phyloP scores from a whole-genome alignment of 2,113 vertebrate species.

The Pseudonaja textilis region DNA sequence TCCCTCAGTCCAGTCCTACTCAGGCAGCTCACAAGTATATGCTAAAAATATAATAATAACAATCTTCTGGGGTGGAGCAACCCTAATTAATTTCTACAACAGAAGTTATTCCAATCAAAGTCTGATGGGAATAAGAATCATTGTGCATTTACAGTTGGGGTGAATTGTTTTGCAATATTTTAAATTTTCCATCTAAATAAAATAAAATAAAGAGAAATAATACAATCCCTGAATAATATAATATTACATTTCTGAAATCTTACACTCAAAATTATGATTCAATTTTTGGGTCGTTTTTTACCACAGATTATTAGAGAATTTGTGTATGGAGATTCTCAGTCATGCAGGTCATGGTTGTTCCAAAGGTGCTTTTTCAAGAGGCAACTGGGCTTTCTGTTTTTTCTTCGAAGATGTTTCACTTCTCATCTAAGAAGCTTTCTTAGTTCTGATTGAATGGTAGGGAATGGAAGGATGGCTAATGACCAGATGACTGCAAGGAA shows the following conservation, averaged over 20 bases:
- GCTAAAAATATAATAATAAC: background rate
- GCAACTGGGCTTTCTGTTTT: too few relatives aligned
- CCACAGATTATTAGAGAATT: background rate
- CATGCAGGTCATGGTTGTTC: too few relatives aligned
- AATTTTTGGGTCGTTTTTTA: background rate
- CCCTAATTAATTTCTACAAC: background rate
- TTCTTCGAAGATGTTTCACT: too few relatives aligned
- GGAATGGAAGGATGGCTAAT: too few relatives aligned
- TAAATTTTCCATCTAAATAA: background rate
- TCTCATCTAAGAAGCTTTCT: too few relatives aligned
- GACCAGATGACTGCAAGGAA: too few relatives aligned
- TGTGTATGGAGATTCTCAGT: too few relatives aligned
- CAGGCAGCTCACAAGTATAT: background rate
- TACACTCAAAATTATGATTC: background rate
- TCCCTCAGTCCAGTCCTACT: background rate
- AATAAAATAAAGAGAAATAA: background rate
- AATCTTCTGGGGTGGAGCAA: background rate
- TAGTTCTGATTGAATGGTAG: too few relatives aligned
- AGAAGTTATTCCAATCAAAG: too few relatives aligned
- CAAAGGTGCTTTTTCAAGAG: too few relatives aligned
- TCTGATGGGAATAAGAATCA: background rate
- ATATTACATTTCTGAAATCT: background rate
- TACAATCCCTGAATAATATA: too few relatives aligned
- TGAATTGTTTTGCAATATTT: background rate
- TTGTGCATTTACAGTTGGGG: too few relatives aligned